Conservation (phyloP, 2,113 vertebrate genomes). For the Ursus arctos region DNA sequence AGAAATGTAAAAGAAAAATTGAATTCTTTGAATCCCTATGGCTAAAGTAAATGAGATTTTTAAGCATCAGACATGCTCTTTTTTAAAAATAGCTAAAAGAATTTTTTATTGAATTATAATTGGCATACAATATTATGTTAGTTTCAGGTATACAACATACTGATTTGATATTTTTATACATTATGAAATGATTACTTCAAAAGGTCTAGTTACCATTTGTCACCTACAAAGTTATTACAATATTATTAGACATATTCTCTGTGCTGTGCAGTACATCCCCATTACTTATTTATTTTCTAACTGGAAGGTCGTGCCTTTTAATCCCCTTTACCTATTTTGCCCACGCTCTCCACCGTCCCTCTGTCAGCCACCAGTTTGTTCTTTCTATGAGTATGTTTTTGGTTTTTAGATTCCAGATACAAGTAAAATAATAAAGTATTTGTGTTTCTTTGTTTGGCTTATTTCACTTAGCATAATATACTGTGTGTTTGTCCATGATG, state of each 20-base stretch:
- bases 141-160: not conserved
- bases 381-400: not conserved
- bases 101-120: not conserved
- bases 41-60: slow-evolving; percentile 5
- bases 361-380: not conserved
- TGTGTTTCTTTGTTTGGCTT: not conserved
- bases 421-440: not conserved
- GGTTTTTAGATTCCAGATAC: not conserved
- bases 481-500: not conserved
- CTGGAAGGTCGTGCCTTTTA: not conserved
- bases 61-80: not conserved
- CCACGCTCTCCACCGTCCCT: not conserved
- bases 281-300: not conserved
- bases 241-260: not conserved
- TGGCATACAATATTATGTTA: not conserved
- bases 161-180: not conserved
- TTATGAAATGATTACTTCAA: not conserved
- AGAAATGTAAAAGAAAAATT: not conserved
- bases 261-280: not conserved
- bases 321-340: not conserved
- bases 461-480: not conserved
- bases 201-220: not conserved
- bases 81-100: not conserved
- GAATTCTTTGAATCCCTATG: slow-evolving; percentile 15
- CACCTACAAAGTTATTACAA: not conserved